These are phyloP conservation scores for Leptinotarsa tumamoca DNA, from an alignment of 2,888 invertebrate genomes.

Conservation along the genomic window DNA sequence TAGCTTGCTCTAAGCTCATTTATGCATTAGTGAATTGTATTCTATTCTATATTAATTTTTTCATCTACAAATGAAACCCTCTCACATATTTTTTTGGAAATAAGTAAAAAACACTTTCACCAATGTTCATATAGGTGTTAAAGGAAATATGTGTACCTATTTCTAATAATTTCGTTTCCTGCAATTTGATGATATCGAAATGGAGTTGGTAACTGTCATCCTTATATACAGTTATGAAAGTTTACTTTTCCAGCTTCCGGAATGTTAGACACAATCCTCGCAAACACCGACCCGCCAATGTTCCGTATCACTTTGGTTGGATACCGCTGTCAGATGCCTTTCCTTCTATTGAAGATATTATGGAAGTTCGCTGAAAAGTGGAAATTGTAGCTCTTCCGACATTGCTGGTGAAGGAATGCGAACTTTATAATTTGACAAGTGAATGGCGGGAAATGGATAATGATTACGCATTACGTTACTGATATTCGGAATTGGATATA, in stretches of 20 bases:
- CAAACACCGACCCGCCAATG: conserved; percentile 1
- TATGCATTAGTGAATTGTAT: too few relatives aligned
- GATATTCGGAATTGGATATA: not conserved
- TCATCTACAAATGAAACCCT: too few relatives aligned
- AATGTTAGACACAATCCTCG: not conserved
- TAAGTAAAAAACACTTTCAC: too few relatives aligned
- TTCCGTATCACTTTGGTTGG: conserved; percentile 10
- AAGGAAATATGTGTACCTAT: too few relatives aligned
- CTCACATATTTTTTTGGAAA: too few relatives aligned
- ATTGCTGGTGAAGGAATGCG: conserved; percentile 13
- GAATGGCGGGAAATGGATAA: conserved; percentile 9
- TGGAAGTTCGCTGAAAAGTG: not conserved
- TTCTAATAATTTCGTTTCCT: too few relatives aligned
- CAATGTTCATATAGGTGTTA: too few relatives aligned
- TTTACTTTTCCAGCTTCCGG: not conserved
- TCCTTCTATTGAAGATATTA: conserved; percentile 8
- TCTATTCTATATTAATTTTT: too few relatives aligned
- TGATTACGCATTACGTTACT: not conserved
- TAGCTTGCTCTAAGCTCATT: too few relatives aligned
- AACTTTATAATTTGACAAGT: conserved; percentile 23
- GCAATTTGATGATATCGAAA: too few relatives aligned
- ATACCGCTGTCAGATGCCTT: conserved; percentile 6
- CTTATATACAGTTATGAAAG: too few relatives aligned
- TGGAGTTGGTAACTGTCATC: too few relatives aligned
- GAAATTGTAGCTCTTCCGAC: conserved; percentile 11